Evolutionary conservation across 1,140 invertebrate species (phyloP), one percentile per base, ranked within the genome.

Genomic region (Aphelenchoides avenae): DNA sequence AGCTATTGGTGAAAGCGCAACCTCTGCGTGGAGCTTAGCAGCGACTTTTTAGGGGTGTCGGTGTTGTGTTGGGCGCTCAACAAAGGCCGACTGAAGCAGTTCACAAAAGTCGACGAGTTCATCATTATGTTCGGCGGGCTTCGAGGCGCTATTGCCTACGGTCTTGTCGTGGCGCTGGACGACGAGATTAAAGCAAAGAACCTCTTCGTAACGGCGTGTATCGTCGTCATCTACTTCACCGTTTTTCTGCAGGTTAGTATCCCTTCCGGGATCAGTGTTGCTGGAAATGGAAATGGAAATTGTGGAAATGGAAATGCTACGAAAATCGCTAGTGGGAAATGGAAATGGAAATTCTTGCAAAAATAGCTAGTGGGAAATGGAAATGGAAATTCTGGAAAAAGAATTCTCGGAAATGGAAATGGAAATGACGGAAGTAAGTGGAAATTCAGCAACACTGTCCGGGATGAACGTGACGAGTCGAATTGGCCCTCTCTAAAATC

Each of bases 1-100:
- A 76, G 86, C 87, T 62, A 82, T 96, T 71, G 71, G 64, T 57
- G 15, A 13, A 37, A n/a, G n/a, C n/a, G n/a, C 42, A 11, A 44
- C 42, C n/a, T n/a, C n/a, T n/a, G n/a, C n/a, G n/a, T n/a, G n/a
- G n/a, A n/a, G n/a, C n/a, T n/a, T n/a, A n/a, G n/a, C n/a, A n/a
- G n/a, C n/a, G n/a, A n/a, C n/a, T 9, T 47, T 68, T 13, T 34
- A 64, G 61, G 70, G 27, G 70, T 74, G 1, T 36, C 76, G 5
- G 44, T 76, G 22, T 68, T 71, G 49, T 77, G 72, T 47, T 54
- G 57, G 18, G 20, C 77, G 18, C 54, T 75, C 33, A 75, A 75
- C 50, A 47, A 57, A 9, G 59, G 60, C 74, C 30, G 82, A 79
- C 66, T 58, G 55, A 42, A 74, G 71, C 24, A 77, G 77, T 49